Conservation (phyloP, 1,140 invertebrate species). For the Hestina assimilis region DNA sequence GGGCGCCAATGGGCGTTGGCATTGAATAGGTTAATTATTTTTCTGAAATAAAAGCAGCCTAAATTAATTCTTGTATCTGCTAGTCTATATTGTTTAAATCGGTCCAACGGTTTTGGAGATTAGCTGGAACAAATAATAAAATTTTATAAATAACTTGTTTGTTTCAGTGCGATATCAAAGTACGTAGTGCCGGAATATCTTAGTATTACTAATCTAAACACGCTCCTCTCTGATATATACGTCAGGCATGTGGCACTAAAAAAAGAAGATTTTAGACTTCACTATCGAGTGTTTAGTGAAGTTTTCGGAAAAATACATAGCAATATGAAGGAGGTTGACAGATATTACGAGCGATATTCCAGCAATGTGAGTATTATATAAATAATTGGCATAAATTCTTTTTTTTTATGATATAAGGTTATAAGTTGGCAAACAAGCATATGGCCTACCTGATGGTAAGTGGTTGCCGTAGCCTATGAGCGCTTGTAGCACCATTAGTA, state of each 20-base stretch:
- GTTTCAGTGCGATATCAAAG: slow-evolving; percentile 17
- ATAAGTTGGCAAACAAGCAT: too few relatives aligned
- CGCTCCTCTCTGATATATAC: slow-evolving; percentile 42
- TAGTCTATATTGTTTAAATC: too few relatives aligned
- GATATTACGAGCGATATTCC: slow-evolving; percentile 44
- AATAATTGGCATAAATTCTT: too few relatives aligned
- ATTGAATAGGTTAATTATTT: too few relatives aligned
- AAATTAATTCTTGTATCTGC: too few relatives aligned
- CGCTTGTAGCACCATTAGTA: too few relatives aligned
- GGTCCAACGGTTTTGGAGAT: too few relatives aligned
- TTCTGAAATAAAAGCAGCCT: too few relatives aligned
- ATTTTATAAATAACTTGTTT: background rate
- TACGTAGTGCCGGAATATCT: slow-evolving; percentile 23
- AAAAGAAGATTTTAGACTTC: slow-evolving; percentile 33
- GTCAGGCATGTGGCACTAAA: slow-evolving; percentile 42
- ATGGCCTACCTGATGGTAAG: too few relatives aligned
- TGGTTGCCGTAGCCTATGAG: too few relatives aligned
- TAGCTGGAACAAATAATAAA: background rate
- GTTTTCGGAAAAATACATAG: slow-evolving; percentile 39
- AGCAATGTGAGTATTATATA: slow-evolving; percentile 31
- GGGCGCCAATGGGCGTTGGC: too few relatives aligned
- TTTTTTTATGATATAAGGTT: too few relatives aligned
- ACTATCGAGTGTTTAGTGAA: slow-evolving; percentile 45
- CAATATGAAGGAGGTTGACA: slow-evolving; percentile 48
- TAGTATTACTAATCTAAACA: slow-evolving; percentile 40